phyloP scores from a whole-genome alignment of 2,797 vertebrate species.

The Octomys mimax region DNA sequence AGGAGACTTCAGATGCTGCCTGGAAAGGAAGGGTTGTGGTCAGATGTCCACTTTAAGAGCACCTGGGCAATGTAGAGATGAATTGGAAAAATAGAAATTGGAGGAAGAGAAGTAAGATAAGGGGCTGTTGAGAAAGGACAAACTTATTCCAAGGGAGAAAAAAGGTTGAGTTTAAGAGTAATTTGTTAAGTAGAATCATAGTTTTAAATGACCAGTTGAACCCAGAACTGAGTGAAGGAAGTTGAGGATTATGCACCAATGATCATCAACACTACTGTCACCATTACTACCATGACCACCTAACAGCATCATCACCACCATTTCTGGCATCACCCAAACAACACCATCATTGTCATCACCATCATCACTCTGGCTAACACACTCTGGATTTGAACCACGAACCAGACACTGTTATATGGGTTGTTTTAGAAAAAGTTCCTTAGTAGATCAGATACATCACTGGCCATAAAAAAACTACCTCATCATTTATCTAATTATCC shows the following conservation, averaged over 20 bases:
- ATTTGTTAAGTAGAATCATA: neutral
- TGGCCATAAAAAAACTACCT: neutral
- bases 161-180: neutral
- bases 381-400: neutral
- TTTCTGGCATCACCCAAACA: too few relatives aligned
- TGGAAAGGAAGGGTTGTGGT: neutral
- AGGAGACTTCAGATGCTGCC: neutral
- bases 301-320: neutral
- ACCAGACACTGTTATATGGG: neutral
- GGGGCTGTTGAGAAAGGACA: neutral
- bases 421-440: neutral
- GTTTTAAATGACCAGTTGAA: neutral
- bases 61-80: neutral
- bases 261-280: too few relatives aligned
- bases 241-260: neutral
- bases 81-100: neutral
- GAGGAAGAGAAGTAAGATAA: neutral
- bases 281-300: accelerated
- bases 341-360: neutral
- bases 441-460: neutral
- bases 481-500: neutral
- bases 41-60: constrained; percentile 4
- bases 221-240: neutral
- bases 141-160: neutral
- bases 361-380: neutral